Percentiles rank a stretch among this genome's conserved stretches.
phyloP scores from a whole-genome alignment of 2,113 vertebrate species.

The Nothoprocta perdicaria region DNA sequence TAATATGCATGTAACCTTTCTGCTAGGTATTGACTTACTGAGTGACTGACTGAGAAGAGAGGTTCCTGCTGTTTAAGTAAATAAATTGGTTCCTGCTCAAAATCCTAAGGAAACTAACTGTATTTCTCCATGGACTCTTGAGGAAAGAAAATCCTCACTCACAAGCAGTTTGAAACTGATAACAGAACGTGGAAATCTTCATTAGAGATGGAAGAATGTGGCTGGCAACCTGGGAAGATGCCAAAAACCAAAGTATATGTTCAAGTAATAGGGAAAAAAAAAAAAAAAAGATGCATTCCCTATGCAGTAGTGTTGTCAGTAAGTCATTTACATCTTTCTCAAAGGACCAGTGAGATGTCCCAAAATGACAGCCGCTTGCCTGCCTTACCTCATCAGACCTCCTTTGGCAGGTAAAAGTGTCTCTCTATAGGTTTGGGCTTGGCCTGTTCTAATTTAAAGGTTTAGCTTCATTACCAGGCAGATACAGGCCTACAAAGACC shows the following conservation, averaged over 20 bases:
- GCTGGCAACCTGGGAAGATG: not conserved
- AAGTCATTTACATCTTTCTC: not conserved
- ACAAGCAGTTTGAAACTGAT: not conserved
- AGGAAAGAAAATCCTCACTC: not conserved
- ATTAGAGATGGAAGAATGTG: not conserved
- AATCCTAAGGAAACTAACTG: constrained; percentile 1
- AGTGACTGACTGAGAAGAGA: not conserved
- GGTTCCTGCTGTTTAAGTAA: constrained; percentile 3
- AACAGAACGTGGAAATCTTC: not conserved
- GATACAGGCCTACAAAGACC: not conserved
- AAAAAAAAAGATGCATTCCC: not conserved
- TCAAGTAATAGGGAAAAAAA: not conserved
- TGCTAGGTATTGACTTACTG: not conserved
- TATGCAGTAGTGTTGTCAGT: not conserved
- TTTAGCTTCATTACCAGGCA: not conserved
- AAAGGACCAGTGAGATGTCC: not conserved
- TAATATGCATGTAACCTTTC: not conserved
- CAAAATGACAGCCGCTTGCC: not conserved
- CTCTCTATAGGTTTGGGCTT: not conserved
- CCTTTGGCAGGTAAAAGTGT: not conserved
- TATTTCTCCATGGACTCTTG: not conserved
- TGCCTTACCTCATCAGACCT: not conserved
- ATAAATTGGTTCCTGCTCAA: not conserved
- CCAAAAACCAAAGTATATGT: fast-evolving
- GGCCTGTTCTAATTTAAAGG: not conserved